These are phyloP conservation scores for Pterocles gutturalis DNA, from an alignment of 2,113 vertebrate genomes.

Conservation along the genomic window DNA sequence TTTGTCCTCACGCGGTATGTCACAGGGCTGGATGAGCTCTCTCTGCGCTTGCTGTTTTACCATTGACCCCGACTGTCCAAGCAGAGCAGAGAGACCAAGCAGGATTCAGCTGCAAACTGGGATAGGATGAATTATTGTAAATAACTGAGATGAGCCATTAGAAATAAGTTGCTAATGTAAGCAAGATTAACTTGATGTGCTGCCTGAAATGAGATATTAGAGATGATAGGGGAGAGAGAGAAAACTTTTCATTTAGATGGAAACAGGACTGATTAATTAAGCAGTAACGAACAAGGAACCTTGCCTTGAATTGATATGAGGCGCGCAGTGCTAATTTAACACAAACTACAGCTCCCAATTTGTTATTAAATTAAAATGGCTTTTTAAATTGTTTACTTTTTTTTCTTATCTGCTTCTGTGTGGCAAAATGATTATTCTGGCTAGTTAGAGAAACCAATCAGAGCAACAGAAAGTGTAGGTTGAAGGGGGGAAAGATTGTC, in stretches of 20 bases:
- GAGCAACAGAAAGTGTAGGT: conserved; percentile 5
- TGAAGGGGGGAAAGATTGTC: background rate
- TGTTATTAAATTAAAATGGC: conserved; percentile 71
- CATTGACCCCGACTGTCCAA: background rate
- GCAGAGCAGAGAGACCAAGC: background rate
- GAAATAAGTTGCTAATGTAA: conserved; percentile 68
- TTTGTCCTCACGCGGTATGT: background rate
- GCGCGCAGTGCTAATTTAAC: conserved; percentile 42
- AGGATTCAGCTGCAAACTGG: background rate
- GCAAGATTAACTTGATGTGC: conserved; percentile 68
- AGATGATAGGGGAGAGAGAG: conserved; percentile 58
- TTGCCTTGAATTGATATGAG: conserved; percentile 58
- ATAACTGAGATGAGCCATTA: conserved; percentile 43
- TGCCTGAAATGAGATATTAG: conserved; percentile 69
- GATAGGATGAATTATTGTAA: conserved; percentile 21
- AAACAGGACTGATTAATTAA: conserved; percentile 71
- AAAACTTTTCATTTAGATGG: conserved; percentile 68
- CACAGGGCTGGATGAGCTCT: accelerated
- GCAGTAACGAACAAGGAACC: conserved; percentile 54
- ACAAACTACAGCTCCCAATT: conserved; percentile 58
- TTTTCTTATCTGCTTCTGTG: conserved; percentile 34
- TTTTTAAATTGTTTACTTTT: conserved; percentile 63
- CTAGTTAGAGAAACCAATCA: conserved; percentile 61
- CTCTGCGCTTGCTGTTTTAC: background rate
- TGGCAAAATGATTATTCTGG: conserved; percentile 70